A percentile compares a stretch with the other conserved stretches of the same genome.
These are phyloP conservation scores for Eupithecia abbreviata DNA, from an alignment of 2,888 invertebrate species.

Conservation along the genomic window DNA sequence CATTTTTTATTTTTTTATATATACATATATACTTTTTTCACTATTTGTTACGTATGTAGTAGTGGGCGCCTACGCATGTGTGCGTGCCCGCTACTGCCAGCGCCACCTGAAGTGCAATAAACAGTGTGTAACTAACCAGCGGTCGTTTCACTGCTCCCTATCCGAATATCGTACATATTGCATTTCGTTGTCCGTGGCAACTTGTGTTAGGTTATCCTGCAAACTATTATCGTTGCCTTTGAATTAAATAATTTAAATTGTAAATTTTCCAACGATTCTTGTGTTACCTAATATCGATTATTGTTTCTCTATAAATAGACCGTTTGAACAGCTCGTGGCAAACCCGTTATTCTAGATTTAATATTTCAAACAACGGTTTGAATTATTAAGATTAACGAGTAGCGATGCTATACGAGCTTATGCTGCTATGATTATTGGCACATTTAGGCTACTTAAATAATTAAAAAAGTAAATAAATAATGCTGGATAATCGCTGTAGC, in stretches of 20 bases:
- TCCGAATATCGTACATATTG: too few relatives aligned
- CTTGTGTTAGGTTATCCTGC: background rate
- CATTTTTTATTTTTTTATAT: too few relatives aligned
- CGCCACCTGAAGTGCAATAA: too few relatives aligned
- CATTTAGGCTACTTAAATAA: background rate
- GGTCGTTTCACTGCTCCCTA: too few relatives aligned
- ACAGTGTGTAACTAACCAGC: too few relatives aligned
- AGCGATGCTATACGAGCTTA: background rate
- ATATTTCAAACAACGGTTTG: background rate
- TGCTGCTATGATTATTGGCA: background rate
- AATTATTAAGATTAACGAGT: background rate
- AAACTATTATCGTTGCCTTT: background rate
- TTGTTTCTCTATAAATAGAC: background rate
- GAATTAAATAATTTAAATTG: background rate
- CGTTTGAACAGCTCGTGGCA: background rate
- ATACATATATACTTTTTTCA: too few relatives aligned
- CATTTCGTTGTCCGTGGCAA: background rate
- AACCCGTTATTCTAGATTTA: background rate
- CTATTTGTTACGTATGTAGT: too few relatives aligned
- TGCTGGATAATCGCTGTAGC: too few relatives aligned
- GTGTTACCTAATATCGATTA: background rate
- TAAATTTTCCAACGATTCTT: background rate
- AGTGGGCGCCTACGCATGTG: too few relatives aligned
- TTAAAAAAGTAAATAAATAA: too few relatives aligned
- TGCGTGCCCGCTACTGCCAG: too few relatives aligned